Evolutionary conservation across 2,888 invertebrate species (phyloP).

Genomic region (Zootermopsis nevadensis): DNA sequence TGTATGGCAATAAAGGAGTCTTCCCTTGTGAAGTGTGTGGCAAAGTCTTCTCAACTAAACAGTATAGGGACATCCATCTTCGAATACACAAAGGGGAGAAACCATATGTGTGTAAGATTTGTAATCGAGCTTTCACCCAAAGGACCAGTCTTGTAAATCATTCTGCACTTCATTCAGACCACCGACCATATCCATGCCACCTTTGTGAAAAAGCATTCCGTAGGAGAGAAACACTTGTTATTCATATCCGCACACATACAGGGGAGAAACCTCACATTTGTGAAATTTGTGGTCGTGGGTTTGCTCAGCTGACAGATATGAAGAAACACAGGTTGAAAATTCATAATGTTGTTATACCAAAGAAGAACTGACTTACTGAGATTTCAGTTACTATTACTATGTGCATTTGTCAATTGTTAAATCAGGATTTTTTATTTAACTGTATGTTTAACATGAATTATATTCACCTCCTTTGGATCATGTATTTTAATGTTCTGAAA

Average conservation of each 20-base stretch:
- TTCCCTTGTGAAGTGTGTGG: slow-evolving; percentile 38
- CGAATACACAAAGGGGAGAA: slow-evolving; percentile 60
- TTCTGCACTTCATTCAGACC: slow-evolving; percentile 69
- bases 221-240: slow-evolving; percentile 31
- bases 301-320: slow-evolving; percentile 35
- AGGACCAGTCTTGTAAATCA: slow-evolving; percentile 74
- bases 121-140: slow-evolving; percentile 70
- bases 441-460: background rate
- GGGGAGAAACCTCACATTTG: slow-evolving; percentile 62
- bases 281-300: slow-evolving; percentile 62
- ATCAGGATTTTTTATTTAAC: background rate
- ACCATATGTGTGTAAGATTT: slow-evolving; percentile 65
- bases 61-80: slow-evolving; percentile 63
- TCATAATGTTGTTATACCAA: slow-evolving; percentile 24
- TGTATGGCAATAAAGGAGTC: slow-evolving; percentile 25
- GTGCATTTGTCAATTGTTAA: background rate
- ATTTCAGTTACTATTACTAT: too few species aligned
- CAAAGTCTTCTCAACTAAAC: slow-evolving; percentile 62
- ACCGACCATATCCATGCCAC: slow-evolving; percentile 61
- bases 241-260: slow-evolving; percentile 53
- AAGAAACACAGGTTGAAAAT: slow-evolving; percentile 28
- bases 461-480: too few species aligned
- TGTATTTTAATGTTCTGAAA: too few species aligned
- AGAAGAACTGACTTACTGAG: background rate
- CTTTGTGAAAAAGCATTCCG: slow-evolving; percentile 63